A percentile compares a stretch with the other conserved stretches of the same genome.
Evolutionary conservation across 2,888 invertebrate species (phyloP).

Genomic region (Allacma fusca): DNA sequence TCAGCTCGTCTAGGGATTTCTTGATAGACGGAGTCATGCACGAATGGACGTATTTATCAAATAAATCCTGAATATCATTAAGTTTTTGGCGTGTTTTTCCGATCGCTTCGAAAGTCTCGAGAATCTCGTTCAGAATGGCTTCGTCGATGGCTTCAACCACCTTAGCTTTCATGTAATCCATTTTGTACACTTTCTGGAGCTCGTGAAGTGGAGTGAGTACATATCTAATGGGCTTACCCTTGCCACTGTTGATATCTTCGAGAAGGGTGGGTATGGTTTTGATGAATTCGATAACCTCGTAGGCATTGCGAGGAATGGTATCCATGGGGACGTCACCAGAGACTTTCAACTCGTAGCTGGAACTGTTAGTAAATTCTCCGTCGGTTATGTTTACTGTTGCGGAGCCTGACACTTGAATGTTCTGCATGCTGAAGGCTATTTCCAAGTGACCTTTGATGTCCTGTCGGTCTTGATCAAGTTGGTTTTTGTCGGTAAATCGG

Average conservation of each 20-base stretch:
- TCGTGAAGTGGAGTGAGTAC: background rate
- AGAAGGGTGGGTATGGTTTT: background rate
- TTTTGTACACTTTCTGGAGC: background rate
- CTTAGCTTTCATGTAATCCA: background rate
- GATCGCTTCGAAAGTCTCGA: background rate
- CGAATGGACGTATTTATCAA: background rate
- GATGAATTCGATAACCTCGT: conserved; percentile 10
- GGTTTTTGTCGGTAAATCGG: background rate
- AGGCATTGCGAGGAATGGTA: background rate
- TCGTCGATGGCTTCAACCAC: background rate
- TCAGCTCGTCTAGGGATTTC: background rate
- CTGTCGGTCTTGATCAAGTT: background rate
- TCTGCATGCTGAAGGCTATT: background rate
- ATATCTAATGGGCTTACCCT: background rate
- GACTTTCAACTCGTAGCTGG: background rate
- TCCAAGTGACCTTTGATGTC: background rate
- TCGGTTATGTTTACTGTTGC: background rate
- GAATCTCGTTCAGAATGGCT: background rate
- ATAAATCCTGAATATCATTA: background rate
- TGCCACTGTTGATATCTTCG: background rate
- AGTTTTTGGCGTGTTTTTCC: background rate
- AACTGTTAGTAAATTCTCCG: background rate
- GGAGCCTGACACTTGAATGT: background rate
- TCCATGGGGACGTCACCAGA: conserved; percentile 18
- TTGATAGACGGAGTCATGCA: background rate